A percentile compares a stretch with the other conserved stretches of the same genome.
phyloP scores from a whole-genome alignment of 1,140 invertebrate genomes.

The Neodiprion fabricii region DNA sequence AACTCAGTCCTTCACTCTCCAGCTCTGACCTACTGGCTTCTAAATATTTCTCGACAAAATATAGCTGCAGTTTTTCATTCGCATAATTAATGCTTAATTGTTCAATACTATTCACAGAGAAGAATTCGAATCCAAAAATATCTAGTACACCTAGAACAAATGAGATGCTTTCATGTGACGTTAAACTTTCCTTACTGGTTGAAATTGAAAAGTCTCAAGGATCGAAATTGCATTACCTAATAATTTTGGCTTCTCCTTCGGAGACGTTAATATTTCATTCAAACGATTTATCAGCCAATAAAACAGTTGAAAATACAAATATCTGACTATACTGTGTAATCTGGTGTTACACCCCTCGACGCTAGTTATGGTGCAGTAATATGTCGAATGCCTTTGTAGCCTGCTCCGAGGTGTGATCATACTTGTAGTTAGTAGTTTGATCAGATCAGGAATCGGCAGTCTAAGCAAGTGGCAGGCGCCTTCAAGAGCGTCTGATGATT shows the following conservation, averaged over 20 bases:
- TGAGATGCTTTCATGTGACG: conserved; percentile 4
- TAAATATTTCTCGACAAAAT: conserved; percentile 72
- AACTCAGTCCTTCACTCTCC: conserved; percentile 65
- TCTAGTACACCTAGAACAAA: conserved; percentile 61
- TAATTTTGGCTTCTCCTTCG: conserved; percentile 34
- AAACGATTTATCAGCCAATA: conserved; percentile 38
- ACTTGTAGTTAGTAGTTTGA: conserved; percentile 34
- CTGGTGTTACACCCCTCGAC: conserved; percentile 41
- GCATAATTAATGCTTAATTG: conserved; percentile 81
- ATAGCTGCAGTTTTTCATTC: conserved; percentile 72
- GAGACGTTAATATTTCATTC: conserved; percentile 36
- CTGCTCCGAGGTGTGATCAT: conserved; percentile 31
- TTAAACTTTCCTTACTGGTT: not conserved
- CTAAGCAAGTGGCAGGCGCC: conserved; percentile 24
- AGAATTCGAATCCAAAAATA: conserved; percentile 78
- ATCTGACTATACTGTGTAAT: conserved; percentile 43
- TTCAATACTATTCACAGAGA: conserved; percentile 74
- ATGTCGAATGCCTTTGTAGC: conserved; percentile 25
- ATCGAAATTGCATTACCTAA: conserved; percentile 36
- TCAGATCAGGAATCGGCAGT: conserved; percentile 30
- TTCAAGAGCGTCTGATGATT: conserved; percentile 33
- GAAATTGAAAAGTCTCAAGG: conserved; percentile 10
- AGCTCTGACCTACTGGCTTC: conserved; percentile 67
- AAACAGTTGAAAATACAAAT: conserved; percentile 45
- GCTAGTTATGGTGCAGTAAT: conserved; percentile 36